Percentiles rank a stretch among this genome's conserved stretches.
phyloP scores from a whole-genome alignment of 1,140 invertebrate species.

The Cardiocondyla obscurior region DNA sequence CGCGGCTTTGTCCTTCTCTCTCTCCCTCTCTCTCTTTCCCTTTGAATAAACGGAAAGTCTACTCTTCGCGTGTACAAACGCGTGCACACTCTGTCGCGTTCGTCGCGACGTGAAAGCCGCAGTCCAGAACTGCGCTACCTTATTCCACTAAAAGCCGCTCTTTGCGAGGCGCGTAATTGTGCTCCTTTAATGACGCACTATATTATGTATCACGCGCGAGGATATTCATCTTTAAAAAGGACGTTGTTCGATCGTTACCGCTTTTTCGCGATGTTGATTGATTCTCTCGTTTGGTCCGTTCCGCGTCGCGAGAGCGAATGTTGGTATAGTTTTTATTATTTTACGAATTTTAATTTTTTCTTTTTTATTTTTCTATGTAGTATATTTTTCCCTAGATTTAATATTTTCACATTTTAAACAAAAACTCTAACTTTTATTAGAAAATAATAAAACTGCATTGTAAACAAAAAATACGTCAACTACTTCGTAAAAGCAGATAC shows the following conservation, averaged over 20 bases:
- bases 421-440: neutral
- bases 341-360: too few relatives aligned
- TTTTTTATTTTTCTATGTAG: too few relatives aligned
- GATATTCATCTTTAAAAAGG: too few relatives aligned
- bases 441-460: neutral
- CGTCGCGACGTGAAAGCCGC: conserved; percentile 35
- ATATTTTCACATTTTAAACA: too few relatives aligned
- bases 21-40: conserved; percentile 17
- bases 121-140: conserved; percentile 27
- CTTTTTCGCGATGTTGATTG: too few relatives aligned
- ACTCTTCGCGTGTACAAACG: neutral
- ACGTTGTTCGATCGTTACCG: too few relatives aligned
- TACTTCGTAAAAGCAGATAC: neutral
- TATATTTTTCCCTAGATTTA: too few relatives aligned
- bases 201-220: too few relatives aligned
- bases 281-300: too few relatives aligned
- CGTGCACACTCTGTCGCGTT: neutral
- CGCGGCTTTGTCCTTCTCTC: conserved; percentile 25
- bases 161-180: conserved; percentile 33
- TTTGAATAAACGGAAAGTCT: conserved; percentile 27
- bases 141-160: conserved; percentile 36
- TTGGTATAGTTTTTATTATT: too few relatives aligned
- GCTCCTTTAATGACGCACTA: conserved; percentile 8
- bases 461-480: neutral
- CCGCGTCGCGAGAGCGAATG: too few relatives aligned